Evolutionary conservation across 2,888 invertebrate species (phyloP), one percentile per base, ranked within the genome.

Genomic region (Campoletis raptor): DNA sequence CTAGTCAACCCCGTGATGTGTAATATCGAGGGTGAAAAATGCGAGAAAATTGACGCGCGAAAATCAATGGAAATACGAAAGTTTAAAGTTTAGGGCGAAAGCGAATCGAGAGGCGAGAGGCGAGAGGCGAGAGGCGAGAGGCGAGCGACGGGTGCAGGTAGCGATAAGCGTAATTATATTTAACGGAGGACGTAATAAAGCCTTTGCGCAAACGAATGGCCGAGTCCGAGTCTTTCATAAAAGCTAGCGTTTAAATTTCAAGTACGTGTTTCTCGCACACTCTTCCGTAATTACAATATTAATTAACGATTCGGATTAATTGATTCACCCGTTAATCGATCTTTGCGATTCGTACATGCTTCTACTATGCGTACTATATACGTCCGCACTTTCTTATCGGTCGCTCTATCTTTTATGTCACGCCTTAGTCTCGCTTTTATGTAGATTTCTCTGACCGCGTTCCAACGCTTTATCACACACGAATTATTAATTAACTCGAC

Each of bases 141-240:
- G 3, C 2, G 30, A 30, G 30, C 78, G 72, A 77, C 79, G 80
- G 80, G 76, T 82, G 88, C n/a, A n/a, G n/a, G 86, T 87, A 78
- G 80, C 85, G 87, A 91, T 92, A 90, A 92, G 90, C 90, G 91
- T 92, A 92, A 93, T 93, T 93, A 92, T 92, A 91, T 92, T 93
- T 91, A 92, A 93, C 93, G 86, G 91, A 67, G 88, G 87, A 90
- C 89, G 89, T 91, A 67, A 37, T 76, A 90, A 91, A 91, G 89
- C 86, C 88, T 86, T 88, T 85, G 91, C 90, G 89, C 90, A 90
- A 91, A 91, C 90, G 90, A 90, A 87, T 90, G 86, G 87, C 85
- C 86, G 81, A 69, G 57, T n/a, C 42, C 57, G 30, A 79, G 36
- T 61, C 30, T 30, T 30, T 2, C 30, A 72, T 36, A 72, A 12